Conservation (phyloP, 2,888 invertebrate species). For the Drosophila bunnanda region DNA sequence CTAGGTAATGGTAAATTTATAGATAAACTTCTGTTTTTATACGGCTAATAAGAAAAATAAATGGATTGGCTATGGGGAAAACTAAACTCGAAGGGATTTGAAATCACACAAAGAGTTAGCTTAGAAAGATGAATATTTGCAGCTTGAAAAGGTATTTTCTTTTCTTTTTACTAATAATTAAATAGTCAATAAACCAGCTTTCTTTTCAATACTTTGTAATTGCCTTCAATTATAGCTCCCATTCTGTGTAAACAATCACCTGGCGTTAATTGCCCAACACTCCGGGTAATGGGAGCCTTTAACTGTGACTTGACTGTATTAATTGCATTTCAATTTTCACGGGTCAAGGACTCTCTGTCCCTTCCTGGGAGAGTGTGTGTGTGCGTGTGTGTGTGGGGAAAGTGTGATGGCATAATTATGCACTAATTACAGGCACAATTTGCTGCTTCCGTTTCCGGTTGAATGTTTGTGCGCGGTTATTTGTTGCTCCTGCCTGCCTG, state of each 20-base stretch:
- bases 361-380: not conserved
- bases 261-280: constrained; percentile 2
- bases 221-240: not conserved
- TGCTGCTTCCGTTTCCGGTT: constrained; percentile 49
- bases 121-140: no score
- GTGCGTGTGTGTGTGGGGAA: not conserved
- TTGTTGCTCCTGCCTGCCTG: not conserved
- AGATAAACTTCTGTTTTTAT: not conserved
- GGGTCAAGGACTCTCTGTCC: constrained; percentile 8
- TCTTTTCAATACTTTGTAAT: not conserved
- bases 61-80: not conserved
- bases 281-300: not conserved
- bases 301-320: constrained; percentile 30
- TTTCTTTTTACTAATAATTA: no score
- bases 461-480: constrained; percentile 13
- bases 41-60: not conserved
- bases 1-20: not conserved
- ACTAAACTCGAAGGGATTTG: no score
- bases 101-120: not conserved
- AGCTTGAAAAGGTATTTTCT: no score
- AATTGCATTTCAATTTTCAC: constrained; percentile 65
- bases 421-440: constrained; percentile 65
- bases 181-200: no score
- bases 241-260: constrained; percentile 1
- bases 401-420: constrained; percentile 62